Conservation (phyloP, 2,888 invertebrate genomes). For the Margaritifera margaritifera region DNA sequence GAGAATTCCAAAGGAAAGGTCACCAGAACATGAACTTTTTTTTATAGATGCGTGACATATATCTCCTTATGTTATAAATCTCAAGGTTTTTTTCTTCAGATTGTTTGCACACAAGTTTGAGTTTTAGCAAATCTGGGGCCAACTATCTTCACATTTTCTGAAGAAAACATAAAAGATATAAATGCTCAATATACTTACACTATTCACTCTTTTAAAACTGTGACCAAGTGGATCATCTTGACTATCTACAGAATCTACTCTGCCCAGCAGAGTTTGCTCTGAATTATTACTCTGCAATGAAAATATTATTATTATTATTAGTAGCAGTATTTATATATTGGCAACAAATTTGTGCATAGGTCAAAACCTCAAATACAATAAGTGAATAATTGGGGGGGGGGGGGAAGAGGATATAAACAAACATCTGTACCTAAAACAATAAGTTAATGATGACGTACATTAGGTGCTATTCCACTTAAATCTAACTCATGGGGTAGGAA, state of each 20-base stretch:
- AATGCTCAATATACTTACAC: slow-evolving; percentile 65
- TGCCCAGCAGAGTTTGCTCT: slow-evolving; percentile 83
- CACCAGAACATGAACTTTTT: too few species aligned
- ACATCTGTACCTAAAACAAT: neutral
- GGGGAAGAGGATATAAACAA: neutral
- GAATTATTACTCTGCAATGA: slow-evolving; percentile 75
- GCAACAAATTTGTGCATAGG: neutral
- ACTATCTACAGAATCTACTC: slow-evolving; percentile 87
- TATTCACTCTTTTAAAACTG: slow-evolving; percentile 74
- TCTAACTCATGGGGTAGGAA: too few species aligned
- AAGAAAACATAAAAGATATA: too few species aligned
- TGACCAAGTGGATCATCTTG: slow-evolving; percentile 65
- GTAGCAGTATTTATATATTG: slow-evolving; percentile 1
- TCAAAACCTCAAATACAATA: neutral
- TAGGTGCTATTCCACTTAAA: too few species aligned
- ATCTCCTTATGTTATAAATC: too few species aligned
- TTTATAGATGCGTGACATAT: too few species aligned
- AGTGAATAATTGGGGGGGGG: neutral
- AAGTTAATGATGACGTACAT: too few species aligned
- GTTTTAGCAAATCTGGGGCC: too few species aligned
- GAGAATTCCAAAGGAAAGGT: too few species aligned
- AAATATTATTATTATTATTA: slow-evolving; percentile 1
- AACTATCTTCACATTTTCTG: too few species aligned
- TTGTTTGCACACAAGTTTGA: too few species aligned
- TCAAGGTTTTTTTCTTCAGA: too few species aligned